Evolutionary conservation across 1,140 invertebrate genomes (phyloP).

Genomic region (Maniola jurtina): DNA sequence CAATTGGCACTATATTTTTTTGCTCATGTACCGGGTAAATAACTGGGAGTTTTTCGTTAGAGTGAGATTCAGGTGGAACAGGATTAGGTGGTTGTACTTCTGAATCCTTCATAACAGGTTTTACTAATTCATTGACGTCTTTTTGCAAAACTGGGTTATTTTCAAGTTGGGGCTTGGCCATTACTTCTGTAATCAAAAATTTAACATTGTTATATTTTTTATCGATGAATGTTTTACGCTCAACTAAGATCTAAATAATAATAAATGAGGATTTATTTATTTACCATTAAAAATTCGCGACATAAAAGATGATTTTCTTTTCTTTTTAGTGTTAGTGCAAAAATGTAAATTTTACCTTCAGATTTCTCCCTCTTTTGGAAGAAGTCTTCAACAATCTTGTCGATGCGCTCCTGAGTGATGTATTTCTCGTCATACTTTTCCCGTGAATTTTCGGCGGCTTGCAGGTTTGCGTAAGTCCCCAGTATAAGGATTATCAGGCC

Average conservation of each 20-base stretch:
- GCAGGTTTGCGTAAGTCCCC: slow-evolving; percentile 92
- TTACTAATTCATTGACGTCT: slow-evolving; percentile 34
- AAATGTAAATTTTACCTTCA: slow-evolving; percentile 37
- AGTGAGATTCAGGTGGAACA: slow-evolving; percentile 59
- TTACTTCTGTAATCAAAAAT: slow-evolving; percentile 31
- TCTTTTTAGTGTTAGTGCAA: too few relatives aligned
- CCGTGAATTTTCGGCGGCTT: slow-evolving; percentile 81
- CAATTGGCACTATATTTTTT: slow-evolving; percentile 28
- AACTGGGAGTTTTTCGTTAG: slow-evolving; percentile 41
- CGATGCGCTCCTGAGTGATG: slow-evolving; percentile 66
- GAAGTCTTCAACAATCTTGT: slow-evolving; percentile 71
- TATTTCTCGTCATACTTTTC: slow-evolving; percentile 59
- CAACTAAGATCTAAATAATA: too few relatives aligned
- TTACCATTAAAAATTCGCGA: too few relatives aligned
- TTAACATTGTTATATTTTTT: background rate
- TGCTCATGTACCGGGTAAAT: slow-evolving; percentile 12
- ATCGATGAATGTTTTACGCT: background rate
- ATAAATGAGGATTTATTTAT: too few relatives aligned
- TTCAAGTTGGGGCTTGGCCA: slow-evolving; percentile 37
- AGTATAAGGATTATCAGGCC: slow-evolving; percentile 90
- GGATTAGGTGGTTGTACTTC: slow-evolving; percentile 73
- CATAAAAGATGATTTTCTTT: too few relatives aligned
- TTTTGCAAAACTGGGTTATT: slow-evolving; percentile 20
- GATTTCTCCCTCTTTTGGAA: slow-evolving; percentile 55
- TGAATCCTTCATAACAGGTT: slow-evolving; percentile 57